These are phyloP conservation scores for Hyperoplus lanceolatus DNA, from an alignment of 2,797 vertebrate species.

Conservation along the genomic window DNA sequence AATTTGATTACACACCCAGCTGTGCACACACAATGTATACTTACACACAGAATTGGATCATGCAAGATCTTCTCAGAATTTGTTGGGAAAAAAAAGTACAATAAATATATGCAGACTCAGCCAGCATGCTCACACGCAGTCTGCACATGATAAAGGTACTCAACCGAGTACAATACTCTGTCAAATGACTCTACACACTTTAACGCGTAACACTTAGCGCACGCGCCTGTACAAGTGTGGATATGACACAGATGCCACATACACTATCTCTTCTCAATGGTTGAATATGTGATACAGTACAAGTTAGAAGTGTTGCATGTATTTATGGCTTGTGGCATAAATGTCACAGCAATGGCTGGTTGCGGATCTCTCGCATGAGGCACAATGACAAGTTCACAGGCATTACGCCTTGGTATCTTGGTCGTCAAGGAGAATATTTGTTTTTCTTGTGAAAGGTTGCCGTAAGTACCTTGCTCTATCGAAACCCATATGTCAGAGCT, in stretches of 20 bases:
- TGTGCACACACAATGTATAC: background rate
- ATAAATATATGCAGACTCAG: slow-evolving; percentile 5
- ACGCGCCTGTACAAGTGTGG: background rate
- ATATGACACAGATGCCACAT: background rate
- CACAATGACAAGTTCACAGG: slow-evolving; percentile 29
- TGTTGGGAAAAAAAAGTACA: background rate
- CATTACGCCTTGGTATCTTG: slow-evolving; percentile 7
- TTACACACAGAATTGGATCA: slow-evolving; percentile 6
- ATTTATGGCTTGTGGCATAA: slow-evolving; percentile 27
- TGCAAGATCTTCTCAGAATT: slow-evolving; percentile 28
- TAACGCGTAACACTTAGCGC: background rate
- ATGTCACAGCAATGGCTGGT: slow-evolving; percentile 29
- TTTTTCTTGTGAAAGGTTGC: slow-evolving; percentile 24
- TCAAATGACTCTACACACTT: slow-evolving; percentile 15
- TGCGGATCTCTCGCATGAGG: slow-evolving; percentile 10
- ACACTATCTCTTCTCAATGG: background rate
- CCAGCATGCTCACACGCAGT: slow-evolving; percentile 7
- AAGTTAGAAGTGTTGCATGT: slow-evolving; percentile 11
- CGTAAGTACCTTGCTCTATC: slow-evolving; percentile 15
- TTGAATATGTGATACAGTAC: slow-evolving; percentile 18
- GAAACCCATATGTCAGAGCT: slow-evolving; percentile 22
- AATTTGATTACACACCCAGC: background rate
- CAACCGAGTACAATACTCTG: slow-evolving; percentile 10
- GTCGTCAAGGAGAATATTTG: slow-evolving; percentile 38
- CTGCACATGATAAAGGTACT: slow-evolving; percentile 17